Evolutionary conservation across 2,888 invertebrate genomes (phyloP), one percentile per base, ranked within the genome.

Genomic region (Geotrupes spiniger): DNA sequence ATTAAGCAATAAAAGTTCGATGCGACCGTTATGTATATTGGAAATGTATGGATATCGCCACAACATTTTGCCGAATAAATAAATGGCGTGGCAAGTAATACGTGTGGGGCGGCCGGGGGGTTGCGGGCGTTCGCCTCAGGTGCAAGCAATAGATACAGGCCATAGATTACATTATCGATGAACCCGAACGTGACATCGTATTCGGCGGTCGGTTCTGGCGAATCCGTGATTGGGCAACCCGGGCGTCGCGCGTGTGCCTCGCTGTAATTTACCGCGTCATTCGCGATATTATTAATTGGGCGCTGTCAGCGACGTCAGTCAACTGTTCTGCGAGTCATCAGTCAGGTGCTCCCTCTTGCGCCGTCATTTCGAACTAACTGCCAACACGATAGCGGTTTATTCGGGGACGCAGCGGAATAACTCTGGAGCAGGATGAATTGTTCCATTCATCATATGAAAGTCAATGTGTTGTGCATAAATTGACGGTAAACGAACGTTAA

Each of bases 141-240:
- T 59, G 57, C 50, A 51, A 37, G 53, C 60, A 54, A 60, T 12
- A 12, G 15, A 33, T 60, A 58, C 57, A 51, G 56, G 53, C 61
- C 58, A 62, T 64, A 64, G 62, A 62, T 63, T 64, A 62, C 60
- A 64, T 64, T 65, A 64, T 65, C 63, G 64, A 64, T 62, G 63
- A 59, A 57, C 54, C 56, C 43, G 41, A 57, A 58, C 58, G 57
- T 59, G 59, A 56, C 56, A 37, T 40, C 42, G 29, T 11, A 44
- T 26, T 40, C 49, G 49, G 48, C 49, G 48, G 44, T 42, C 49
- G 41, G 36, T 39, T 42, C 25, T 21, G 28, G 25, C 27, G 41
- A 14, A 25, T 33, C 43, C n/a, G n/a, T n/a, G 21, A 3, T 21
- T 21, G 4, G 21, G 4, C 39, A 12, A n/a, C 11, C 25, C 8